A percentile compares a stretch with the other conserved stretches of the same genome.
Evolutionary conservation across 2,888 invertebrate genomes (phyloP).

Genomic region (Prosopocoilus inquinatus): DNA sequence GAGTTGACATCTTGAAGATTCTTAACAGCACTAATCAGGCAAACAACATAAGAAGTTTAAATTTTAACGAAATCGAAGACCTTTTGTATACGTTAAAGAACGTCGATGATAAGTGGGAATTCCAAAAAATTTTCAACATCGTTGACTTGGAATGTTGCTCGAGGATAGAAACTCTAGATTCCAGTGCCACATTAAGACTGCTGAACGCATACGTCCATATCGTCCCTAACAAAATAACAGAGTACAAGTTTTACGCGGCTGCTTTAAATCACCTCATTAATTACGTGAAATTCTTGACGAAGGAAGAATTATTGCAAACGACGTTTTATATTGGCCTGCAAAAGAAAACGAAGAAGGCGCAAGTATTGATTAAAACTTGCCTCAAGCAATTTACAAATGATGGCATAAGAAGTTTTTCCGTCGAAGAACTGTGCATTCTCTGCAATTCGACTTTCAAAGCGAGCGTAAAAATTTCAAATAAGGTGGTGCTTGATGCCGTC

Average conservation of each 20-base stretch:
- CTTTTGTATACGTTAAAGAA: constrained; percentile 17
- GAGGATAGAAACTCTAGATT: constrained; percentile 32
- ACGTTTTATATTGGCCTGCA: constrained; percentile 46
- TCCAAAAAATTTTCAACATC: constrained; percentile 31
- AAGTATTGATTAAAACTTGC: constrained; percentile 37
- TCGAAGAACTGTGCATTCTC: constrained; percentile 46
- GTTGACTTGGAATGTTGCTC: constrained; percentile 43
- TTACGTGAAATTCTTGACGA: constrained; percentile 31
- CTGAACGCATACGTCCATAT: constrained; percentile 39
- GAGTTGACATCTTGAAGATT: not conserved
- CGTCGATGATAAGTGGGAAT: constrained; percentile 21
- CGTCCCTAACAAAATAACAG: constrained; percentile 39
- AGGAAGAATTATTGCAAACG: constrained; percentile 42
- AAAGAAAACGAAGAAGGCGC: constrained; percentile 39
- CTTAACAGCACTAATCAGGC: constrained; percentile 13
- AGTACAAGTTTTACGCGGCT: constrained; percentile 39
- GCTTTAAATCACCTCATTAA: constrained; percentile 35
- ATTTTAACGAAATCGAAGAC: constrained; percentile 19
- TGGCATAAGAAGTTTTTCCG: constrained; percentile 33
- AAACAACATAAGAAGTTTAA: constrained; percentile 16
- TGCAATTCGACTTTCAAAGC: constrained; percentile 48
- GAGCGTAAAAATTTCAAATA: constrained; percentile 43
- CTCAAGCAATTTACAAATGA: constrained; percentile 33
- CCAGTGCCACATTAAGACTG: constrained; percentile 34
- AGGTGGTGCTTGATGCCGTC: constrained; percentile 38